Evolutionary conservation across 2,113 vertebrate genomes (phyloP), one percentile per base, ranked within the genome.

Genomic region (Atherinomorus stipes): DNA sequence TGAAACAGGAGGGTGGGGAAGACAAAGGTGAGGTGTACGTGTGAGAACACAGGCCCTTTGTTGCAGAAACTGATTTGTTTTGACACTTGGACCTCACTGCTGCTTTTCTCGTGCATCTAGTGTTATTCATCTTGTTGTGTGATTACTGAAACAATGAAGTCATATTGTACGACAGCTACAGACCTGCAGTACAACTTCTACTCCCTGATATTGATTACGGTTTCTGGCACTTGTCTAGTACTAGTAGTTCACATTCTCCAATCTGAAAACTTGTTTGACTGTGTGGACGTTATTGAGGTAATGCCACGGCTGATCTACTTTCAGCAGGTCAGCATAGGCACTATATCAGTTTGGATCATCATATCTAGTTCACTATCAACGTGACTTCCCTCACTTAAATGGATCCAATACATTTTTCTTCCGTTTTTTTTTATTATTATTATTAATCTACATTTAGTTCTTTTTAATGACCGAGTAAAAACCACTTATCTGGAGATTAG

Each of bases 41-140:
- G 81, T 51, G 47, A 71, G 63, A 69, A 87, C 84, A 83, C 23
- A 64, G 63, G 18, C 40, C 61, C 71, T 79, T 88, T 90, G 84
- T 92, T 87, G 56, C 25, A 49, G 26, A 12, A 22, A 62, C 23
- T 66, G 72, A 63, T 64, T 76, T 90, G 86, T 91, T 90, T 85
- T 90, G 80, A 85, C 80, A 88, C 45, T 7, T 65, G 65, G 57
- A 37, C 49, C 47, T 65, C 11, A 47, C 66, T 73, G 59, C 69
- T 74, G 67, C 47, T 19, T 4, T 60, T 64, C 81, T 52, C 21
- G 23, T 28, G 67, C 74, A 28, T 70, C 64, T 38, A 25, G 45
- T 66, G 53, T 44, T 51, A 77, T 65, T 75, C 15, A 70, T 64
- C 66, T 78, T 52, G 28, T 60, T 84, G 22, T 51, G 34, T 18